A percentile compares a stretch with the other conserved stretches of the same genome.
phyloP scores from a whole-genome alignment of 2,888 invertebrate species.

The Drosophila maculinotata region DNA sequence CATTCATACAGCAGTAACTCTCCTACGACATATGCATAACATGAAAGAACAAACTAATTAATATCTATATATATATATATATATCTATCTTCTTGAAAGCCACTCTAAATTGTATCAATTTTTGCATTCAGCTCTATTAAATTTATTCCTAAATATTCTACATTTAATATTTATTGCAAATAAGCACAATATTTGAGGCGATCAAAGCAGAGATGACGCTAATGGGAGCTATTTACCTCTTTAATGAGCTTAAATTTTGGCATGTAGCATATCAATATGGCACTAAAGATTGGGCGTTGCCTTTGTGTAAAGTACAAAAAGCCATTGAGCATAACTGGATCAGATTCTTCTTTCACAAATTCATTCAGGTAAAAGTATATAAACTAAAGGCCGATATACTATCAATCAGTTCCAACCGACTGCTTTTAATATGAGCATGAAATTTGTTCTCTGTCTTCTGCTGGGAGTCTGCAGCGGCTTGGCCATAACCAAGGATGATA shows the following conservation, averaged over 20 bases:
- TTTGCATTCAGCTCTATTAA: neutral
- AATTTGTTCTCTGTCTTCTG: conserved; percentile 21
- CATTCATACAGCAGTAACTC: no score
- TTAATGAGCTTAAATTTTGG: conserved; percentile 5
- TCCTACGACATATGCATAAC: no score
- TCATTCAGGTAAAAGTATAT: conserved; percentile 15
- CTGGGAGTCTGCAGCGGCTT: conserved; percentile 24
- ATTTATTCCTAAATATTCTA: neutral
- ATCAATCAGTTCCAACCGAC: conserved; percentile 29
- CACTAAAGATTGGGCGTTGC: neutral
- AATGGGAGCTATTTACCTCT: conserved; percentile 2
- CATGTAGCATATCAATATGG: neutral
- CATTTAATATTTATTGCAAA: conserved; percentile 11
- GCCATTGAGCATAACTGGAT: neutral
- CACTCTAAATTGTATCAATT: neutral
- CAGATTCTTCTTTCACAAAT: neutral
- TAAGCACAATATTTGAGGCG: neutral
- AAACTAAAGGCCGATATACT: conserved; percentile 10
- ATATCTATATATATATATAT: no score
- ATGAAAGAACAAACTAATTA: no score
- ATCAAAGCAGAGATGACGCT: neutral
- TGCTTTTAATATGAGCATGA: conserved; percentile 29
- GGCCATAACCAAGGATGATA: conserved; percentile 18
- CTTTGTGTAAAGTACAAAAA: conserved; percentile 2
- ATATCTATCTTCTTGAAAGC: no score